Conservation (phyloP, 2,113 vertebrate species). For the Thinocorus orbignyianus region DNA sequence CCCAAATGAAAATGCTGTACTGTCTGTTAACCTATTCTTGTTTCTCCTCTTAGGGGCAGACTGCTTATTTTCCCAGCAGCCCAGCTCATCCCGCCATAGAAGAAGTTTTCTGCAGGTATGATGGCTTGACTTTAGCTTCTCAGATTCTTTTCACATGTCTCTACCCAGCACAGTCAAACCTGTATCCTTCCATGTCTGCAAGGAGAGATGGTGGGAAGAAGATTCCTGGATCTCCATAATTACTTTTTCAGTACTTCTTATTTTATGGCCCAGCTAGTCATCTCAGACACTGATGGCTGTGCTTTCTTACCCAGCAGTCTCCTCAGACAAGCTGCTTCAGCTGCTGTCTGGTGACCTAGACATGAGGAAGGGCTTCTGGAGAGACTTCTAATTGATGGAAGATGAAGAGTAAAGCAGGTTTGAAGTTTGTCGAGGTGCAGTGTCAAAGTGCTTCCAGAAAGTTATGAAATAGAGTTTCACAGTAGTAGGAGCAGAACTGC, state of each 20-base stretch:
- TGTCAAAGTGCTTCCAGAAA: neutral
- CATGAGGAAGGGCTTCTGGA: neutral
- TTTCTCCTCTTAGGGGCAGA: neutral
- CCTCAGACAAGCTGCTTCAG: neutral
- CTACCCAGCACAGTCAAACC: rapidly evolving
- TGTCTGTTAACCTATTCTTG: neutral
- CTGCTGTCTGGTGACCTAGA: neutral
- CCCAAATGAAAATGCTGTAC: neutral
- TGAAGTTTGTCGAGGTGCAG: neutral
- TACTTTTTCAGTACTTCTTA: neutral
- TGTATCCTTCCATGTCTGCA: neutral
- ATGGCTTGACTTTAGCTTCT: neutral
- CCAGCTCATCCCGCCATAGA: neutral
- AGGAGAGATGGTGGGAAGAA: neutral
- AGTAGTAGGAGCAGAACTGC: neutral
- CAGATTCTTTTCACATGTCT: neutral
- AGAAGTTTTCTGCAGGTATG: neutral
- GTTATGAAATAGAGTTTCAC: neutral
- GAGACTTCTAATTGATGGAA: neutral
- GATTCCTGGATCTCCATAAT: neutral
- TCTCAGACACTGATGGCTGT: neutral
- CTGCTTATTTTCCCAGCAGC: neutral
- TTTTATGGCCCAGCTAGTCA: neutral
- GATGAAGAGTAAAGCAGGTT: neutral
- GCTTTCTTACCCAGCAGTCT: neutral